Base-by-base conservation (phyloP, 37 sponge, comb jelly and placozoan genomes). In the Ephydatia muelleri region DNA sequence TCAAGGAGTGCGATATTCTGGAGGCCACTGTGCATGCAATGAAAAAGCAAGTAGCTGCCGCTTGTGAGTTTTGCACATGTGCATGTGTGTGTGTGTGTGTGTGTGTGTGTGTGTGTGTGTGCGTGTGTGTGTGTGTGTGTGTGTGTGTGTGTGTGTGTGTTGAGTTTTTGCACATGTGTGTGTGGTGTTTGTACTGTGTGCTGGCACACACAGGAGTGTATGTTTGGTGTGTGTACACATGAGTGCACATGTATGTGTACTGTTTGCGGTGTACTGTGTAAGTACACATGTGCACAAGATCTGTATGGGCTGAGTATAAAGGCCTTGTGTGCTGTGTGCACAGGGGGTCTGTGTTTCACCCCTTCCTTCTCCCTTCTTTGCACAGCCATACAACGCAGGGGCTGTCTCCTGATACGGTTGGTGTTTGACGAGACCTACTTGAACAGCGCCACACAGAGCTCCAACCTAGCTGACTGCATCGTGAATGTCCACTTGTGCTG, bases 301-400 rank as follows among this genome's bases (percentile, higher is more conserved):
- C 66, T 65, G 66, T 65, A 22, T 22, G 14, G 14, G 66, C 14
- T 65, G 14, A 21, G 14, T 22, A 22, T 14, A 27, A 29, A 12
- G 16, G 73, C n/a, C 73, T 29, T 34, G 12, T 34, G 30, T 40
- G 19, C 12, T 14, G 35, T 26, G 40, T 78, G 57, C 28, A 28
- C 49, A 39, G 77, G 9, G 39, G 16, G 49, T 79, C 11, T 25
- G 40, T 34, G n/a, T 40, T n/a, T 1, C 47, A 43, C 19, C 12
- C 19, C 16, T 37, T 16, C 6, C 33, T 0, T 37, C 37, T 73
- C 9, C 19, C 16, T 6, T 25, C 27, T n/a, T 28, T 3, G 8
- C 29, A 48, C 38, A 88, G 88, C 88, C 36, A 77, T 88, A 26
- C 88, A 88, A 29, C 37, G 67, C 21, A 88, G 82, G 49, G 88